Base-by-base conservation (phyloP, 2,113 vertebrate genomes). In the Lucifuga dentata region DNA sequence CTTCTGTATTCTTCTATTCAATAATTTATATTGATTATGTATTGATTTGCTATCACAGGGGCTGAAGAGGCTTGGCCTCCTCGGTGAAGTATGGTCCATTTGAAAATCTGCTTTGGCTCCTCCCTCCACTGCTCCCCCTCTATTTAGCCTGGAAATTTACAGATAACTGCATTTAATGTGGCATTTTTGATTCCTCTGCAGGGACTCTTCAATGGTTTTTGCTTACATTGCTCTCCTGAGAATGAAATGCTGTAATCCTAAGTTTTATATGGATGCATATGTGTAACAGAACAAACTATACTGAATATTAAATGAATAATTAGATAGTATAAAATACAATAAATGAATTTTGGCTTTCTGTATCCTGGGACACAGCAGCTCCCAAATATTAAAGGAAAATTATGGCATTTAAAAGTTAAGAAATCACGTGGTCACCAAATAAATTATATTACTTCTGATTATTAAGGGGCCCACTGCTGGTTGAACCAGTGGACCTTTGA, bases 41-140 rank as follows among this genome's bases (percentile, higher is more conserved):
- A 86, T 86, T 85, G 87, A 88, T 85, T 79, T 73, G 15, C 66
- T 40, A 66, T 84, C 89, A 68, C 35, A 35, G 36, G 21, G 69
- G 64, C 68, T 60, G 3, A n/a, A n/a, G n/a, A 16, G 50, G 63
- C 44, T 45, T 86, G 63, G 81, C 80, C 71, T 81, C 73, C 66
- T 61, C 26, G 23, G 68, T 84, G 73, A 83, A 76, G 70, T 72
- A 84, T 74, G 59, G 58, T 39, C 15, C 49, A 50, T 52, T 78
- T 75, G 55, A 74, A 43, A 65, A 64, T 19, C 40, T 57, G 48
- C 50, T 51, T 15, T 16, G 39, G 1, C 59, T 51, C 68, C 70
- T 62, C 58, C 19, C 24, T 33, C 15, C 36, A 5, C 46, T 23
- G 24, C 43, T 4, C 44, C 55, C 29, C 3, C 7, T 65, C 62